Base-by-base conservation (phyloP, 2,888 invertebrate genomes). In the Serripes groenlandicus region DNA sequence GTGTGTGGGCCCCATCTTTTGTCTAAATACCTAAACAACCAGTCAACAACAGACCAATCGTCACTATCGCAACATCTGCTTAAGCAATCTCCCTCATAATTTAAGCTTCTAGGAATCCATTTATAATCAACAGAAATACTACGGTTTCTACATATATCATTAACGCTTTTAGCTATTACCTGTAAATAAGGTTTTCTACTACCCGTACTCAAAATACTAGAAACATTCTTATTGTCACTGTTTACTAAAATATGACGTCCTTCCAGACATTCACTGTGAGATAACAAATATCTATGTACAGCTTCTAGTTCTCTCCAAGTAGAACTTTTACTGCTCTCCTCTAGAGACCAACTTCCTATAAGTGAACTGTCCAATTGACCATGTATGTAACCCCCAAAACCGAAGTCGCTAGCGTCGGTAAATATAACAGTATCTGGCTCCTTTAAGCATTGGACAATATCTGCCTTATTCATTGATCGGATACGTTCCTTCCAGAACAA, bases 271-370 rank as follows among this genome's bases (percentile, higher is more conserved):
- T 66, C 37, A 0, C 66, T 23, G 42, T 42, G 73, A 68, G 37
- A 26, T 4, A 69, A 28, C 11, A 86, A 26, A 2, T 80, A 54
- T 42, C 77, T 79, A 62, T 77, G 26, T 21, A 86, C 80, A 28
- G 83, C 75, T 70, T 81, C 72, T 23, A 84, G 42, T 49, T 86
- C 83, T 64, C 83, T 49, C 80, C 84, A 86, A 11, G 84, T 88
- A 54, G 86, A 86, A 62, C 82, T 86, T 23, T 49, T 32, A 30
- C 26, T 52, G n/a, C 34, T 68, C 68, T 86, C 86, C 15, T 9
- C 26, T 18, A 23, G 62, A 52, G 76, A 70, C 83, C 75, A 83
- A 35, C 60, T 58, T 37, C 81, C 81, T 15, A 71, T 32, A 4
- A 85, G 64, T 9, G 75, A 58, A 58, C 28, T 70, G 26, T 74